phyloP scores from a whole-genome alignment of 2,113 vertebrate species.

The Ptilorrhoa leucosticta region DNA sequence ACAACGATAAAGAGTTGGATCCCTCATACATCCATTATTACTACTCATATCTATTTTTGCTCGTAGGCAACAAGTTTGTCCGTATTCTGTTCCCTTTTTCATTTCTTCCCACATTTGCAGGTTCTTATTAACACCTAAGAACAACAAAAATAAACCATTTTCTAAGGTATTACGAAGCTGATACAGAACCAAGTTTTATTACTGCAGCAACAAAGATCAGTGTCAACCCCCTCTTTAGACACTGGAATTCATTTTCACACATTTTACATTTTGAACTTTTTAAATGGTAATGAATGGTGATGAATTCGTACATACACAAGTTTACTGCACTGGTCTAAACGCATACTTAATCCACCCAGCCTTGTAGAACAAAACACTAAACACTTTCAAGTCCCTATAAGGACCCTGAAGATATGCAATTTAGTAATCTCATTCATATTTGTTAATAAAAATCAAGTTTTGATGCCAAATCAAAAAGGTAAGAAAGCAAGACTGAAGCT shows the following conservation, averaged over 20 bases:
- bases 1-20: slow-evolving; percentile 95
- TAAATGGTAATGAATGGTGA: not conserved
- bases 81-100: slow-evolving; percentile 86
- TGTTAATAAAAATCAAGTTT: not conserved
- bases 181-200: not conserved
- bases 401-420: not conserved
- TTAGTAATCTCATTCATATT: not conserved
- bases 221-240: rapidly evolving
- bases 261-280: not conserved
- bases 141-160: not conserved
- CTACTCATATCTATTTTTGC: slow-evolving; percentile 98
- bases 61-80: slow-evolving; percentile 93
- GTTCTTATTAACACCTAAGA: slow-evolving; percentile 90
- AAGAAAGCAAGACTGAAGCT: not conserved
- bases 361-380: not conserved
- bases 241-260: not conserved
- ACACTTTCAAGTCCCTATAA: not conserved
- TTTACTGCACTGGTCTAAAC: not conserved
- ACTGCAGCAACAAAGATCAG: not conserved
- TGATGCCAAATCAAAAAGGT: not conserved
- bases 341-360: not conserved
- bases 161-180: not conserved
- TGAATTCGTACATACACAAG: not conserved
- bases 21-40: slow-evolving; percentile 97
- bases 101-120: slow-evolving; percentile 94